Evolutionary conservation across 1,140 invertebrate species (phyloP).

Genomic region (Drosophila baimaii): DNA sequence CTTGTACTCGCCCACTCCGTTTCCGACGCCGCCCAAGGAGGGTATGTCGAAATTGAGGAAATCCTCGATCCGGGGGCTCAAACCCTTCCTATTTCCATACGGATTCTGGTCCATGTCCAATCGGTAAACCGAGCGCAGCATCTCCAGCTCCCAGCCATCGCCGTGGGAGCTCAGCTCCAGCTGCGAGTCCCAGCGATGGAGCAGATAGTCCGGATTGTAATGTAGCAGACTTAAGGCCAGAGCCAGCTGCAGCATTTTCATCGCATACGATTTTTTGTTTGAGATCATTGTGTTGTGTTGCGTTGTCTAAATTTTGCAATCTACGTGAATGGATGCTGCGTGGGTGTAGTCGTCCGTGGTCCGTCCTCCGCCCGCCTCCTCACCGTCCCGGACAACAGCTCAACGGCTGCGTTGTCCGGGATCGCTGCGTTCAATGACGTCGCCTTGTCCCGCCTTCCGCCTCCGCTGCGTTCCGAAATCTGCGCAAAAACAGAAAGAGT

Average conservation of each 20-base stretch:
- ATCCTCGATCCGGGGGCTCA: slow-evolving; percentile 87
- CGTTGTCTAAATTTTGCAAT: slow-evolving; percentile 40
- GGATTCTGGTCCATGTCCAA: slow-evolving; percentile 85
- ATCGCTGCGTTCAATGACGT: slow-evolving; percentile 74
- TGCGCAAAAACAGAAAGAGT: slow-evolving; percentile 40
- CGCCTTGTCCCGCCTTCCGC: slow-evolving; percentile 63
- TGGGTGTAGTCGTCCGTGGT: slow-evolving; percentile 46
- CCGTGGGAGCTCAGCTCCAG: slow-evolving; percentile 86
- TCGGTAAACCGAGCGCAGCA: slow-evolving; percentile 85
- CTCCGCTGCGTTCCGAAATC: slow-evolving; percentile 26
- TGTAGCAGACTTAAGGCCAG: slow-evolving; percentile 90
- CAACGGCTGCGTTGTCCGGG: slow-evolving; percentile 66
- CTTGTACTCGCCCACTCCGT: slow-evolving; percentile 53
- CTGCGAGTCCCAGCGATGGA: slow-evolving; percentile 78
- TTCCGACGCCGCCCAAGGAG: background rate
- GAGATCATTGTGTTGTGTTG: slow-evolving; percentile 86
- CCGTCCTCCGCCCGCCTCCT: slow-evolving; percentile 41
- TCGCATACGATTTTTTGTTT: slow-evolving; percentile 89
- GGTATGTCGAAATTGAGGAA: slow-evolving; percentile 85
- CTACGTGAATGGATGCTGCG: slow-evolving; percentile 31
- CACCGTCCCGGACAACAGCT: slow-evolving; percentile 70
- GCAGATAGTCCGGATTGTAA: slow-evolving; percentile 88
- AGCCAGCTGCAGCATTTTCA: slow-evolving; percentile 91
- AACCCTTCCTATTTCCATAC: slow-evolving; percentile 89
- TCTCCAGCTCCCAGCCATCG: slow-evolving; percentile 86